Evolutionary conservation across 2,888 invertebrate species (phyloP).

Genomic region (Mantis religiosa): DNA sequence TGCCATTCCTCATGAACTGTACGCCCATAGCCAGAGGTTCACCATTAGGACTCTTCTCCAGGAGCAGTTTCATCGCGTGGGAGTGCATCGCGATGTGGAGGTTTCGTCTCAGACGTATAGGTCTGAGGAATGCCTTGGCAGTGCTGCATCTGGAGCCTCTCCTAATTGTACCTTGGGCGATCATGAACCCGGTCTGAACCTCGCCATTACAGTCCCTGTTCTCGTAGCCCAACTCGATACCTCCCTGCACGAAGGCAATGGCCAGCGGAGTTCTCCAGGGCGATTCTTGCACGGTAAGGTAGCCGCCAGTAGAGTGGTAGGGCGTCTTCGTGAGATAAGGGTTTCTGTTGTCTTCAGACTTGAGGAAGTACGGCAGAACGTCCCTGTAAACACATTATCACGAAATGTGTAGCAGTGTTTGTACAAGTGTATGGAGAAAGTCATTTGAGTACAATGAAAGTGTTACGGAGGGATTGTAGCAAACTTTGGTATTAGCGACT

Average conservation of each 20-base stretch:
- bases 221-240: constrained; percentile 76
- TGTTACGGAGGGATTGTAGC: no score
- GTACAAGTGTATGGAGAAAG: no score
- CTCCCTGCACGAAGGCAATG: constrained; percentile 78
- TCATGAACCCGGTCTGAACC: constrained; percentile 80
- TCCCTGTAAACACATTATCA: constrained; percentile 45
- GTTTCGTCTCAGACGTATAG: constrained; percentile 71
- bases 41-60: constrained; percentile 18
- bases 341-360: constrained; percentile 84
- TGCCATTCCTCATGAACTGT: constrained; percentile 64
- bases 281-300: constrained; percentile 71
- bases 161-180: constrained; percentile 81
- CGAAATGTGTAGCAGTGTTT: no score
- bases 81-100: constrained; percentile 75
- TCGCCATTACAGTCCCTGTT: constrained; percentile 78
- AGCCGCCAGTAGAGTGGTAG: constrained; percentile 75
- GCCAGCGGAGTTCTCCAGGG: constrained; percentile 80
- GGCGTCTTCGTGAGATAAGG: constrained; percentile 71
- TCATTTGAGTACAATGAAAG: no score
- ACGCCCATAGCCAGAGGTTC: constrained; percentile 70
- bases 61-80: constrained; percentile 58
- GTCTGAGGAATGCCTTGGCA: constrained; percentile 80
- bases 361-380: constrained; percentile 78
- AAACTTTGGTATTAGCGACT: no score
- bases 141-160: constrained; percentile 83